Base-by-base conservation (phyloP, 2,113 vertebrate species). In the Dicrurus megarhynchus region DNA sequence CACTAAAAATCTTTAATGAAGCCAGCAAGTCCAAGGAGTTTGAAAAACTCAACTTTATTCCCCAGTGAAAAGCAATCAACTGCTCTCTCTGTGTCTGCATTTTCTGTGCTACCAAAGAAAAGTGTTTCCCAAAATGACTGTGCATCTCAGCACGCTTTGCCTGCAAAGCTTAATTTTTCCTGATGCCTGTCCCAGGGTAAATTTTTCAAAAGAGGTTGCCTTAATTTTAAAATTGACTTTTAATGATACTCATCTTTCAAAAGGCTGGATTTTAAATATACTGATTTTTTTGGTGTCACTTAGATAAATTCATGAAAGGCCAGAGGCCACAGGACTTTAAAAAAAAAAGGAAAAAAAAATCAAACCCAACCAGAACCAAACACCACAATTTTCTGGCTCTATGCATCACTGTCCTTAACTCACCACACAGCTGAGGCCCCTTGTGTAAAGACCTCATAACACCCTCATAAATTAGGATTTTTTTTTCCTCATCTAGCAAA, bases 51-150 rank as follows among this genome's bases (percentile, higher is more conserved):
- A 79, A 91, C 74, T 96, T 80, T 52, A 90, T 88, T 83, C 90
- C 32, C 13, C 53, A 83, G 74, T 95, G 84, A 90, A 95, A 93
- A 89, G 90, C 87, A 94, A 87, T 88, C 84, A 93, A 21, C 81
- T 74, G n/a, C 79, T 94, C 81, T 76, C 77, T 76, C 70, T 69
- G 42, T 77, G 77, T 79, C 91, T 91, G 46, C 78, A 85, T 74
- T 94, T 96, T 94, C 81, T 80, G 47, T 44, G 50, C 67, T 88
- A 74, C 53, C 63, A 90, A 21, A 63, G 71, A 53, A 84, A 86
- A 89, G 77, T 33, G 49, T 64, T 91, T 79, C 89, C 91, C 78
- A 85, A 79, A 93, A 75, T 47, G 68, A 65, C 68, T 77, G 74
- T 71, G n/a, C 53, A 63, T 76, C 70, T 95, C 78, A 70, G 63